phyloP scores from a whole-genome alignment of 1,140 invertebrate genomes.

The Drosophila willistoni region DNA sequence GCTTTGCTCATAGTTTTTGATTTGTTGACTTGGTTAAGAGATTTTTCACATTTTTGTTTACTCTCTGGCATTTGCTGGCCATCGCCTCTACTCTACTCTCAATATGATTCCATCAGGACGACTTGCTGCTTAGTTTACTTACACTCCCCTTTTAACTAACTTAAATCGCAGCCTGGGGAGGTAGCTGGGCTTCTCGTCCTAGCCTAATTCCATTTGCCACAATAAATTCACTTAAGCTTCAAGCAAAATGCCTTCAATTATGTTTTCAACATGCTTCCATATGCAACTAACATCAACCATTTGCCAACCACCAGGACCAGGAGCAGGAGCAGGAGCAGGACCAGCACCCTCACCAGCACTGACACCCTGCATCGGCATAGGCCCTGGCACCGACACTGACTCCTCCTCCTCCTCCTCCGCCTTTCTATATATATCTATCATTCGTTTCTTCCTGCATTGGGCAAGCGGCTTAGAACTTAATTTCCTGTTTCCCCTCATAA shows the following conservation, averaged over 20 bases:
- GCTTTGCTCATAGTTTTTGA: neutral
- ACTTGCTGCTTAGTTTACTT: conserved; percentile 7
- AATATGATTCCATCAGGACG: too few relatives aligned
- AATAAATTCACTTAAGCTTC: conserved; percentile 28
- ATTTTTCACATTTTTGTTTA: neutral
- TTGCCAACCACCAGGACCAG: neutral
- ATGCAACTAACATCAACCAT: conserved; percentile 15
- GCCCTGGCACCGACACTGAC: neutral
- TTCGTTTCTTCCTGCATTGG: conserved; percentile 15
- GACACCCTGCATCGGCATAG: too few relatives aligned
- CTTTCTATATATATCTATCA: neutral
- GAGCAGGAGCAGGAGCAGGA: neutral
- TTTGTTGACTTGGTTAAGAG: conserved; percentile 1
- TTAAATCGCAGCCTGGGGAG: conserved; percentile 2
- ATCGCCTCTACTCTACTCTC: too few relatives aligned
- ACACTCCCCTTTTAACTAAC: conserved; percentile 10
- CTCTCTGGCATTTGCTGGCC: too few relatives aligned
- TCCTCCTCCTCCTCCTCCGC: too few relatives aligned
- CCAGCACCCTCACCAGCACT: neutral
- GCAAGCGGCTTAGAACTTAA: conserved; percentile 40
- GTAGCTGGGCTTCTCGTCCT: neutral
- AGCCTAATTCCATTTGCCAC: conserved; percentile 26
- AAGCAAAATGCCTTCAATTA: conserved; percentile 27
- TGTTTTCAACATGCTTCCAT: conserved; percentile 21
- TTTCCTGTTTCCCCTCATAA: conserved; percentile 50